These are phyloP conservation scores for Seriola aureovittata DNA, from an alignment of 2,113 vertebrate genomes.

Conservation along the genomic window DNA sequence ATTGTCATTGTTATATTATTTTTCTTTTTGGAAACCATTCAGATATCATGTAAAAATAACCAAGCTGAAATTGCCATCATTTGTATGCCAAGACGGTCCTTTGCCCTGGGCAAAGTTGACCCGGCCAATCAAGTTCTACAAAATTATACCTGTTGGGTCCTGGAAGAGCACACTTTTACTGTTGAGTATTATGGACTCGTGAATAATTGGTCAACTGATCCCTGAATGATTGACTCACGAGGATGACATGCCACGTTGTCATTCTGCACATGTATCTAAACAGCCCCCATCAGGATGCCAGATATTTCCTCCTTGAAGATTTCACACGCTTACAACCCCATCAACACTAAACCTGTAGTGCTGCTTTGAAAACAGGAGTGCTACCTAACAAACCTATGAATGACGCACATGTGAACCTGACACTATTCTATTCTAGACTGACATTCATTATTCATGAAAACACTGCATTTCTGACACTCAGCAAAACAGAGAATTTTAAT, in stretches of 20 bases:
- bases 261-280: neutral
- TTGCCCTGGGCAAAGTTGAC: conserved; percentile 26
- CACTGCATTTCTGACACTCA: conserved; percentile 51
- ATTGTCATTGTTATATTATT: no score
- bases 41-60: neutral
- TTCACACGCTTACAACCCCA: conserved; percentile 6
- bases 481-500: conserved; percentile 53
- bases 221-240: conserved; percentile 14
- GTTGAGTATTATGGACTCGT: conserved; percentile 18
- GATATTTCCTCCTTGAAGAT: neutral
- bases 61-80: conserved; percentile 2
- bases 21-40: neutral
- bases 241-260: neutral
- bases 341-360: neutral
- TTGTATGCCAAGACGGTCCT: neutral
- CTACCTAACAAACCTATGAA: conserved; percentile 14
- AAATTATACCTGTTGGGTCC: conserved; percentile 43
- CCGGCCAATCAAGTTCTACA: conserved; percentile 27
- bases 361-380: neutral
- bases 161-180: conserved; percentile 26
- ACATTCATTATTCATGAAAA: conserved; percentile 71
- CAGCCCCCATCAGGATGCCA: conserved; percentile 9
- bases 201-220: conserved; percentile 54
- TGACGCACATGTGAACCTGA: conserved; percentile 37
- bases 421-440: conserved; percentile 39